These are phyloP conservation scores for Zeus faber DNA, from an alignment of 2,113 vertebrate species.

Conservation along the genomic window DNA sequence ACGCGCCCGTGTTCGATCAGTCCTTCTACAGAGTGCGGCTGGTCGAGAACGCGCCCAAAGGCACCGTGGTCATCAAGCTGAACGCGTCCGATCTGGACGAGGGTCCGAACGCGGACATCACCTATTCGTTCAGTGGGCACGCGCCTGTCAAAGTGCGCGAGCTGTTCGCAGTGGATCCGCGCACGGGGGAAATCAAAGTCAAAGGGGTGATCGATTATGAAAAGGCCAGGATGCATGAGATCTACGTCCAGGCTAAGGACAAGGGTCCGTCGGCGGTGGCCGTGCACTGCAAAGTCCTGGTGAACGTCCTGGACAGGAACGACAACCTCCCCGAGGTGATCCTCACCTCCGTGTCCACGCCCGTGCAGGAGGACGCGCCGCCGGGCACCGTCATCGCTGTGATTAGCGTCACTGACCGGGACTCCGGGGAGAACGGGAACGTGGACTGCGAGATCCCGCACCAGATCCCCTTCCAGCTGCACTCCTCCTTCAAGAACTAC, in stretches of 20 bases:
- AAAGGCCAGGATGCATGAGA: slow-evolving; percentile 78
- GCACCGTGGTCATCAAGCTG: slow-evolving; percentile 67
- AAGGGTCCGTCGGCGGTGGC: slow-evolving; percentile 82
- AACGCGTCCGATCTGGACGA: slow-evolving; percentile 72
- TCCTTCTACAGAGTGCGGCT: slow-evolving; percentile 68
- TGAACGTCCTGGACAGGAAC: slow-evolving; percentile 70
- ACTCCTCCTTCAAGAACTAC: slow-evolving; percentile 85
- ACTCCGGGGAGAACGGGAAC: slow-evolving; percentile 80
- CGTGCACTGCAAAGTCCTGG: slow-evolving; percentile 80
- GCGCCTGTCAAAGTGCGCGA: slow-evolving; percentile 69
- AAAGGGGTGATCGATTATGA: slow-evolving; percentile 75
- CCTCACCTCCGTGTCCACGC: slow-evolving; percentile 70
- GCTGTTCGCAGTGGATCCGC: slow-evolving; percentile 69
- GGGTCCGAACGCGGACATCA: slow-evolving; percentile 71
- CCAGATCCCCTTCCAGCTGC: slow-evolving; percentile 78
- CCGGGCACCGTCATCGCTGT: slow-evolving; percentile 83
- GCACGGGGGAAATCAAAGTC: slow-evolving; percentile 73
- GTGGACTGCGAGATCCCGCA: slow-evolving; percentile 79
- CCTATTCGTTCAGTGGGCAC: slow-evolving; percentile 71
- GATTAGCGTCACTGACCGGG: slow-evolving; percentile 82
- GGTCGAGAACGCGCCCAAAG: slow-evolving; percentile 65
- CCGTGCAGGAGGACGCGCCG: slow-evolving; percentile 75
- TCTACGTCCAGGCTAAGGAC: slow-evolving; percentile 87
- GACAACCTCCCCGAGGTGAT: slow-evolving; percentile 72
- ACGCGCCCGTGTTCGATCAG: slow-evolving; percentile 71